Conservation (phyloP, 2,888 invertebrate species). For the Scaptodrosophila latifasciaeformis region DNA sequence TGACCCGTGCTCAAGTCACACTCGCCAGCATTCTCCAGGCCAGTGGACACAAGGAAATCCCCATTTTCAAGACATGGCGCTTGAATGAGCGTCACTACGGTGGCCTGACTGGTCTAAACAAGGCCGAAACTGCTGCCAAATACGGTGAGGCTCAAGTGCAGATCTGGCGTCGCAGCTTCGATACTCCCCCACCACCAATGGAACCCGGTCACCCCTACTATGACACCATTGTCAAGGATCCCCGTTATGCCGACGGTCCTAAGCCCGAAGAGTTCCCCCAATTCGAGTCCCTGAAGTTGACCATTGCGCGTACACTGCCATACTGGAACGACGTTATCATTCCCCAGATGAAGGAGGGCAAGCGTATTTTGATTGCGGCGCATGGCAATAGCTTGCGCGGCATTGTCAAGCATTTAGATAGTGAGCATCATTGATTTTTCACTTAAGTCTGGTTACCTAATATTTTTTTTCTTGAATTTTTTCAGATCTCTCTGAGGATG, state of each 20-base stretch:
- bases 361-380: conserved; percentile 88
- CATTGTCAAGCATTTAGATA: conserved; percentile 91
- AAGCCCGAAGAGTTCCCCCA: conserved; percentile 87
- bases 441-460: not conserved
- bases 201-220: conserved; percentile 86
- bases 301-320: conserved; percentile 88
- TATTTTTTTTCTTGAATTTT: not conserved
- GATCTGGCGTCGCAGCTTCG: conserved; percentile 91
- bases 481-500: conserved; percentile 82
- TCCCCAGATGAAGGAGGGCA: conserved; percentile 86
- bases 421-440: conserved; percentile 75
- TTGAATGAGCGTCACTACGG: conserved; percentile 93
- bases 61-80: conserved; percentile 86
- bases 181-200: conserved; percentile 90
- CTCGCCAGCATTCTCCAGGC: conserved; percentile 82
- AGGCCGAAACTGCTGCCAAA: conserved; percentile 90
- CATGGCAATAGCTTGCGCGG: conserved; percentile 92
- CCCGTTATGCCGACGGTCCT: conserved; percentile 84
- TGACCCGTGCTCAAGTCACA: conserved; percentile 88
- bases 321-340: conserved; percentile 91
- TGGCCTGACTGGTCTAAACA: conserved; percentile 90
- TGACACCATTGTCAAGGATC: conserved; percentile 85
- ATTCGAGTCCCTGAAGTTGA: conserved; percentile 89
- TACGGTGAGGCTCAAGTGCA: conserved; percentile 90
- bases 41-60: conserved; percentile 82